phyloP scores from a whole-genome alignment of 2,113 vertebrate species.

The Rhea pennata region DNA sequence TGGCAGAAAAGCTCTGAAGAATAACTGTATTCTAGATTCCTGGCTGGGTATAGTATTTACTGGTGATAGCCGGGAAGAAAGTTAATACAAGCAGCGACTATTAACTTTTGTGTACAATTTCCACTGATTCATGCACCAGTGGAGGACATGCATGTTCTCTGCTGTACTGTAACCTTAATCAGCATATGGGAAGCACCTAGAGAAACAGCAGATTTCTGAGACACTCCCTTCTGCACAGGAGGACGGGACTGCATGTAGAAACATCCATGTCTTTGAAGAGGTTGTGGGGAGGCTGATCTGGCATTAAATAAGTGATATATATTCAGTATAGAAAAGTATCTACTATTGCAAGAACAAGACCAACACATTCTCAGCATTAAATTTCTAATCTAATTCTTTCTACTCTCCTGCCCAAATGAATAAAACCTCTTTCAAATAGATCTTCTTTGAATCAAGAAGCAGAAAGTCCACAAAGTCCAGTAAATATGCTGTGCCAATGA shows the following conservation, averaged over 20 bases:
- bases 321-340: background rate
- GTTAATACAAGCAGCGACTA: background rate
- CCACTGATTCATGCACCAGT: fast-evolving
- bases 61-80: background rate
- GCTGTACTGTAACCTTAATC: background rate
- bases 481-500: background rate
- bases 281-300: background rate
- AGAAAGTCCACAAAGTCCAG: background rate
- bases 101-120: background rate
- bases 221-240: background rate
- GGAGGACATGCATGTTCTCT: background rate
- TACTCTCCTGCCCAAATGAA: background rate
- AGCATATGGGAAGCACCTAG: background rate
- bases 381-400: background rate
- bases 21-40: fast-evolving
- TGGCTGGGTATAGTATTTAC: no score
- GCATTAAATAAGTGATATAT: background rate
- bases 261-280: background rate
- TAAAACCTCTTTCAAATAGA: background rate
- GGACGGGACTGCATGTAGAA: background rate
- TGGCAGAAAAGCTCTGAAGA: background rate
- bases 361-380: background rate
- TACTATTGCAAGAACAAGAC: background rate
- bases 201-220: background rate
- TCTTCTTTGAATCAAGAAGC: background rate